A percentile compares a stretch with the other conserved stretches of the same genome.
These are phyloP conservation scores for Apamea sordens DNA, from an alignment of 2,888 invertebrate genomes.

Conservation along the genomic window DNA sequence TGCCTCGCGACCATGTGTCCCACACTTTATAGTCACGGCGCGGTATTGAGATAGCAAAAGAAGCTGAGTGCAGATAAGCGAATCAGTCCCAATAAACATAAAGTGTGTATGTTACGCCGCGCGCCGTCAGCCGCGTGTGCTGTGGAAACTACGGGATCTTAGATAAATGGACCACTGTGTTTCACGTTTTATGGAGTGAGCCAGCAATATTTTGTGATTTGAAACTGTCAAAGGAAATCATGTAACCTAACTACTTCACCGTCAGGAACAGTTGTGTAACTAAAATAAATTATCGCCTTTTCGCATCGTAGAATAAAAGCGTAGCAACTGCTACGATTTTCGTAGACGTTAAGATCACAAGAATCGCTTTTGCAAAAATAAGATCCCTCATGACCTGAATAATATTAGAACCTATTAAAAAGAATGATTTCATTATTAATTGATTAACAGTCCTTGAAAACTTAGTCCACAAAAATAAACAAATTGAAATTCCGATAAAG, in stretches of 20 bases:
- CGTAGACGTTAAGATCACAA: background rate
- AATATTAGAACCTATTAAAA: background rate
- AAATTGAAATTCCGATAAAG: background rate
- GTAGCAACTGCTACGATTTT: constrained; percentile 16
- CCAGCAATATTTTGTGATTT: constrained; percentile 1
- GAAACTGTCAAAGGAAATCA: background rate
- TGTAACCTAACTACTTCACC: background rate
- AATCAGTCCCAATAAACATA: constrained; percentile 67
- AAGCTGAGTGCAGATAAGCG: constrained; percentile 68
- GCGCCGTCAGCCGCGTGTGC: constrained; percentile 37
- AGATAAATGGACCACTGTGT: constrained; percentile 36
- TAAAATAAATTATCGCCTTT: background rate
- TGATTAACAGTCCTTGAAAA: constrained; percentile 7
- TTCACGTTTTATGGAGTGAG: constrained; percentile 19
- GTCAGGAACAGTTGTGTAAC: background rate
- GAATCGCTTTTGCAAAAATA: background rate
- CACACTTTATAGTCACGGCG: constrained; percentile 60
- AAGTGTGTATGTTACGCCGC: constrained; percentile 63
- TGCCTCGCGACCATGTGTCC: constrained; percentile 49
- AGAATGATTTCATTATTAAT: background rate
- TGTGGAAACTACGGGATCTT: constrained; percentile 20
- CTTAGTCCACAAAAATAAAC: background rate
- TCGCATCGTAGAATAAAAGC: background rate
- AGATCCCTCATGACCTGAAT: background rate
- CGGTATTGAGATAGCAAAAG: constrained; percentile 68